Conservation (phyloP, 92 coral and sea anemone species). For the Chrysogorgia sp. region DNA sequence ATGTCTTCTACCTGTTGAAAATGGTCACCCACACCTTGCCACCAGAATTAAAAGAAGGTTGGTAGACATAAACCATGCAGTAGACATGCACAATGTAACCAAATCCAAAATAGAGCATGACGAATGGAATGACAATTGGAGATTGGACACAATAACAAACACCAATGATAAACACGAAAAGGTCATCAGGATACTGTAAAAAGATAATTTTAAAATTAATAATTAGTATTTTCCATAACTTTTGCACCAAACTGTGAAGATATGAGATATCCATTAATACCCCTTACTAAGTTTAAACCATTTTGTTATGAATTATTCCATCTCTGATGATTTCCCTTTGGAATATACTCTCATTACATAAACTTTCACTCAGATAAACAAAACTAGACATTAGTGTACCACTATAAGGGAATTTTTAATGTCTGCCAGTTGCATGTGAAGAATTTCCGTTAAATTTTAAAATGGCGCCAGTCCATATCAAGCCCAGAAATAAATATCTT, state of each 20-base stretch:
- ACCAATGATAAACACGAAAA: constrained; percentile 77
- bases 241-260: not conserved
- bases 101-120: constrained; percentile 70
- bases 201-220: not conserved
- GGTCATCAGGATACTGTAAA: constrained; percentile 74
- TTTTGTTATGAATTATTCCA: too few species aligned
- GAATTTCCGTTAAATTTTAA: too few species aligned
- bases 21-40: constrained; percentile 90
- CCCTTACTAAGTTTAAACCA: too few species aligned
- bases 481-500: too few species aligned
- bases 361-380: too few species aligned
- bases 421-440: too few species aligned
- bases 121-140: constrained; percentile 87
- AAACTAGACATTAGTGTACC: too few species aligned
- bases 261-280: too few species aligned
- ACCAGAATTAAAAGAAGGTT: constrained; percentile 78
- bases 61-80: constrained; percentile 77
- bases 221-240: not conserved
- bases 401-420: too few species aligned
- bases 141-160: constrained; percentile 84
- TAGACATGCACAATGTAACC: constrained; percentile 77
- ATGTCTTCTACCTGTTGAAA: constrained; percentile 70
- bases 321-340: too few species aligned
- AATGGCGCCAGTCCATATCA: too few species aligned
- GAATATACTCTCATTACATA: too few species aligned